phyloP scores from a whole-genome alignment of 37 sponge, comb jelly and placozoan species.

The Ianthella basta region DNA sequence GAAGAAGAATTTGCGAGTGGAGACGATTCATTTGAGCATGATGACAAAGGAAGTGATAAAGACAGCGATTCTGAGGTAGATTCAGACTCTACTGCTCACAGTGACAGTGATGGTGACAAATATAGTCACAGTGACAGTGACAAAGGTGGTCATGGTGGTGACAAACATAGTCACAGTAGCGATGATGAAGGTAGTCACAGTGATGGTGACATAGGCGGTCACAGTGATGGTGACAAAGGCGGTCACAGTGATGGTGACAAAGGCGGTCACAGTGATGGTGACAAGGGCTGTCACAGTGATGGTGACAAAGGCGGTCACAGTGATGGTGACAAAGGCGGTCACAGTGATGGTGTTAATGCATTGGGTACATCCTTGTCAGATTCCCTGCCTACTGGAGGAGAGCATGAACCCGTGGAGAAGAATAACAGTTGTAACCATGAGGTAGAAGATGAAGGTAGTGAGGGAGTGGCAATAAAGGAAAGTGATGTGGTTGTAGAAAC shows the following conservation, averaged over 20 bases:
- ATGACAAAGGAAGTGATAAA: neutral
- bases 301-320: neutral
- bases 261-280: neutral
- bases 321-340: conserved; percentile 2
- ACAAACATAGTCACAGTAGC: neutral
- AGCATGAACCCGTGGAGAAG: no score
- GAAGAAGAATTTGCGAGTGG: conserved; percentile 25
- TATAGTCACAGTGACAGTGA: neutral
- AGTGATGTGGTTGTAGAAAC: no score
- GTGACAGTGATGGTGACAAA: neutral
- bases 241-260: neutral
- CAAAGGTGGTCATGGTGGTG: neutral
- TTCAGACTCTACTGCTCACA: neutral
- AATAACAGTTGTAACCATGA: no score
- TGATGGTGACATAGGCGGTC: neutral
- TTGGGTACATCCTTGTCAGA: no score
- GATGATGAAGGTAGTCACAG: neutral
- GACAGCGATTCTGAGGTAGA: neutral
- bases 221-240: neutral
- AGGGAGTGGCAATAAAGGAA: no score
- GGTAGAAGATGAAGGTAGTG: no score
- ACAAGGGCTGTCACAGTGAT: neutral
- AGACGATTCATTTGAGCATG: neutral
- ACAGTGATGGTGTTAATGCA: conserved; percentile 12
- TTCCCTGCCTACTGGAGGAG: no score